Evolutionary conservation across 2,797 vertebrate species (phyloP).

Genomic region (Melanogrammus aeglefinus): DNA sequence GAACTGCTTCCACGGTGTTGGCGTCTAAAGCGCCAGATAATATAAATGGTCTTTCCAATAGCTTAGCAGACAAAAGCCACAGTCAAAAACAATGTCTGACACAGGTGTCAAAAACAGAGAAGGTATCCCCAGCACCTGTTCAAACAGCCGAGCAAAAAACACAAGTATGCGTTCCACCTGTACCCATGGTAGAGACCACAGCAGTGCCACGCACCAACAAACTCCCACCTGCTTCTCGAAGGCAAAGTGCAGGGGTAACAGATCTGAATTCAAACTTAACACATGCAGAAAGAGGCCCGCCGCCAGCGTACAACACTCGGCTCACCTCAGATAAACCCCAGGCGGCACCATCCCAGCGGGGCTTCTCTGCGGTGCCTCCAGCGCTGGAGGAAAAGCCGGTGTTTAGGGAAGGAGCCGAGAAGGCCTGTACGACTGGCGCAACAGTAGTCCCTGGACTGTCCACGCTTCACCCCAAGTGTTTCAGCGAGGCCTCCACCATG

Average conservation of each 20-base stretch:
- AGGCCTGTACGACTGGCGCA: conserved; percentile 37
- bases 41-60: conserved; percentile 31
- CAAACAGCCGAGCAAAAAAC: conserved; percentile 18
- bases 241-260: conserved; percentile 7
- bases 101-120: conserved; percentile 19
- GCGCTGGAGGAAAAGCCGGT: conserved; percentile 31
- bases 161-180: conserved; percentile 32
- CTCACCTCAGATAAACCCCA: conserved; percentile 48
- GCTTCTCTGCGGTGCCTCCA: conserved; percentile 38
- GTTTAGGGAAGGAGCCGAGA: conserved; percentile 31
- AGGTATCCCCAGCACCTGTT: conserved; percentile 4
- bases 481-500: conserved; percentile 88
- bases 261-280: conserved; percentile 32
- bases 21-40: conserved; percentile 46
- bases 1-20: conserved; percentile 28
- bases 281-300: conserved; percentile 34
- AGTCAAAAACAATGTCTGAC: not conserved
- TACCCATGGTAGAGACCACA: conserved; percentile 24
- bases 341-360: conserved; percentile 35
- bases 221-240: conserved; percentile 26
- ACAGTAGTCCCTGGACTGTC: conserved; percentile 37
- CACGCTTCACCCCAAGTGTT: conserved; percentile 61
- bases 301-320: conserved; percentile 34
- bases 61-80: conserved; percentile 26
- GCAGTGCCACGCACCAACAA: conserved; percentile 12